Conservation (phyloP, 2,888 invertebrate genomes). For the Cosmopolites sordidus region DNA sequence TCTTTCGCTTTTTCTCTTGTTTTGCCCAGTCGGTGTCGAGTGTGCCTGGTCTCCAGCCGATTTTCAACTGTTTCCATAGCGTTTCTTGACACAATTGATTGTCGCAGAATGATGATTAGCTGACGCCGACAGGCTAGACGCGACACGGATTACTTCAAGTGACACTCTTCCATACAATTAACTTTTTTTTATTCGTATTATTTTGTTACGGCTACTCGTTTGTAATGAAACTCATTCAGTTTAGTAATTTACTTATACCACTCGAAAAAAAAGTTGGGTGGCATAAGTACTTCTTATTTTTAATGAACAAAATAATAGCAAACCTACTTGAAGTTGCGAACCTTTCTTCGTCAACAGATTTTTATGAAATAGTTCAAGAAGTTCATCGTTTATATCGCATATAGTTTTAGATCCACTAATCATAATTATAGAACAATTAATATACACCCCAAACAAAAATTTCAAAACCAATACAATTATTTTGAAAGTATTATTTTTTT, state of each 20-base stretch:
- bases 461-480: too few species aligned
- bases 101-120: conserved; percentile 43
- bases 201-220: conserved; percentile 6
- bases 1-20: conserved; percentile 33
- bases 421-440: too few species aligned
- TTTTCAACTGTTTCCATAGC: conserved; percentile 24
- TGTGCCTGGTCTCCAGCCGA: conserved; percentile 27
- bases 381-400: too few species aligned
- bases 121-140: conserved; percentile 37
- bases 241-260: conserved; percentile 16
- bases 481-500: too few species aligned
- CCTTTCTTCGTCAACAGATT: too few species aligned
- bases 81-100: conserved; percentile 33
- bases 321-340: not conserved
- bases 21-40: conserved; percentile 36
- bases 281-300: conserved; percentile 14
- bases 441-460: too few species aligned
- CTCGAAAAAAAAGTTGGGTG: conserved; percentile 4
- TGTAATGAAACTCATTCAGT: conserved; percentile 12
- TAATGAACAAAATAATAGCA: conserved; percentile 7
- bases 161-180: conserved; percentile 40
- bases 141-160: conserved; percentile 46
- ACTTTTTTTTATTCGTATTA: conserved; percentile 20
- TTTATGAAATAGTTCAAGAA: too few species aligned
- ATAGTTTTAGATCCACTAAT: too few species aligned